phyloP scores from a whole-genome alignment of 2,797 vertebrate species.

The Rallus crepitans region DNA sequence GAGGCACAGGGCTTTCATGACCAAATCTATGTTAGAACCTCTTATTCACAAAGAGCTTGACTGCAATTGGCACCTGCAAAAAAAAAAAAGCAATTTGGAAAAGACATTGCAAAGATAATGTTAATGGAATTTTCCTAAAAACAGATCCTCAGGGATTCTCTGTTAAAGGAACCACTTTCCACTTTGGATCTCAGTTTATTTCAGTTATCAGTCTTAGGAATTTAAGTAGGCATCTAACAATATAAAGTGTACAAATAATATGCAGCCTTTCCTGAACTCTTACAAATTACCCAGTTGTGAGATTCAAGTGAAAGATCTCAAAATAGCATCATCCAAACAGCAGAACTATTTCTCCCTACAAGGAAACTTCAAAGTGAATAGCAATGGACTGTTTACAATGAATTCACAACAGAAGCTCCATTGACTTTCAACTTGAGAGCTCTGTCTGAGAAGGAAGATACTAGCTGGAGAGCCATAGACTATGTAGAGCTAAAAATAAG shows the following conservation, averaged over 20 bases:
- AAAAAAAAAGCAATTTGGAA: slow-evolving; percentile 40
- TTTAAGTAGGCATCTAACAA: slow-evolving; percentile 2
- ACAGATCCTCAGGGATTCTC: neutral
- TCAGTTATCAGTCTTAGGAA: slow-evolving; percentile 17
- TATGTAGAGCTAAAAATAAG: neutral
- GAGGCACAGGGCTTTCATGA: neutral
- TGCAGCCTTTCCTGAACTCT: neutral
- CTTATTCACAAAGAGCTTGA: neutral
- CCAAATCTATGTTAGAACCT: neutral
- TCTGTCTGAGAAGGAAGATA: neutral
- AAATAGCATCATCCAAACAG: neutral
- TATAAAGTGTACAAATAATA: slow-evolving; percentile 22
- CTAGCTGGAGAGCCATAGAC: neutral
- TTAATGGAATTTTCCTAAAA: slow-evolving; percentile 65
- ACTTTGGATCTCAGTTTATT: slow-evolving; percentile 14
- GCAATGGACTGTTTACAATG: neutral
- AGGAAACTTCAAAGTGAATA: neutral
- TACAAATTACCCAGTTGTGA: neutral
- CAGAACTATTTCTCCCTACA: neutral
- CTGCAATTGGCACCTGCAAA: slow-evolving; percentile 38
- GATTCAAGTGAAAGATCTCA: neutral
- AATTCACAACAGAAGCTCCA: neutral
- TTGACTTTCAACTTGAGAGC: neutral
- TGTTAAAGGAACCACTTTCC: slow-evolving; percentile 15
- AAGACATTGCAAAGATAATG: slow-evolving; percentile 43